These are phyloP conservation scores for Acrobasis suavella DNA, from an alignment of 2,888 invertebrate genomes.

Conservation along the genomic window DNA sequence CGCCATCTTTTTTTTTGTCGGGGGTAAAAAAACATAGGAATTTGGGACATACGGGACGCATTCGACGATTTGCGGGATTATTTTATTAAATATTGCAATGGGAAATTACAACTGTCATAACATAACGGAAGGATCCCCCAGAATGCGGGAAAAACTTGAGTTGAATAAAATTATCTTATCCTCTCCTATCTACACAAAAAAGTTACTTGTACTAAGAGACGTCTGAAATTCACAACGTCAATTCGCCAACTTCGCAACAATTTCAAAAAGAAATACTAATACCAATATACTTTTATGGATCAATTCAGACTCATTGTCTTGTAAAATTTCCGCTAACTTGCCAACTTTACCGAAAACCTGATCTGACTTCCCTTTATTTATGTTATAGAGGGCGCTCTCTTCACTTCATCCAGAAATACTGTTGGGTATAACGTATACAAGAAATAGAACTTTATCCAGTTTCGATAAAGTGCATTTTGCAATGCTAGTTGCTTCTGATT, in stretches of 20 bases:
- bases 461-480: not conserved
- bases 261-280: conserved; percentile 4
- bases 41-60: too few species aligned
- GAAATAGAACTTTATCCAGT: not conserved
- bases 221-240: not conserved
- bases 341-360: conserved; percentile 14
- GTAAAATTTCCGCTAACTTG: conserved; percentile 20
- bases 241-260: not conserved
- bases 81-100: too few species aligned
- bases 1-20: too few species aligned
- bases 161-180: too few species aligned
- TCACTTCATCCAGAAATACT: conserved; percentile 9
- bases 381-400: conserved; percentile 19
- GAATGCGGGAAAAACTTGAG: too few species aligned
- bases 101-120: too few species aligned
- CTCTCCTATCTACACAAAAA: not conserved
- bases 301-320: conserved; percentile 16
- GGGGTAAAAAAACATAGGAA: too few species aligned
- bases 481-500: not conserved
- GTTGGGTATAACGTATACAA: not conserved
- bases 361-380: conserved; percentile 10
- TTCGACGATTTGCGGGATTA: too few species aligned
- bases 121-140: too few species aligned
- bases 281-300: conserved; percentile 12
- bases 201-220: not conserved